Conservation (phyloP, 2,113 vertebrate species). For the Otolemur garnettii region DNA sequence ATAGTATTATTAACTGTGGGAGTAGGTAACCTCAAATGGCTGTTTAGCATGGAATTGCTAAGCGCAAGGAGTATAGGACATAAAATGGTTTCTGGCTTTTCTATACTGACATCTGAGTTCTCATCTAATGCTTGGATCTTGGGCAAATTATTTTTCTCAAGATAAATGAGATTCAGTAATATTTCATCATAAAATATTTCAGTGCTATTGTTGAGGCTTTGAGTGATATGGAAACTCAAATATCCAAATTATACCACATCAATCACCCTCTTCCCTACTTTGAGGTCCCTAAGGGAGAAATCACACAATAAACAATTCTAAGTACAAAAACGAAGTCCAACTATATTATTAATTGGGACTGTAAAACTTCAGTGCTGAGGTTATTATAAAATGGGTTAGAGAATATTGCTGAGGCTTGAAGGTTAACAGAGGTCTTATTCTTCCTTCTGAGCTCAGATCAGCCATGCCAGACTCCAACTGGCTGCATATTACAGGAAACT, state of each 20-base stretch:
- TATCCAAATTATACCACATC: neutral
- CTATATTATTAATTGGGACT: neutral
- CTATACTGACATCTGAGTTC: neutral
- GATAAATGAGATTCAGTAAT: neutral
- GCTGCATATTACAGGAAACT: neutral
- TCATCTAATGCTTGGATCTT: neutral
- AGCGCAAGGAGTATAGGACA: neutral
- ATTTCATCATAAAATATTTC: slow-evolving; percentile 32
- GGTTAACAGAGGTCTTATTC: neutral
- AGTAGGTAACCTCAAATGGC: neutral
- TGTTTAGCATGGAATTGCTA: neutral
- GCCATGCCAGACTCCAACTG: neutral
- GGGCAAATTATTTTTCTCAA: neutral
- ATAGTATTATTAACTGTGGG: neutral
- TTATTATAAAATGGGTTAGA: neutral
- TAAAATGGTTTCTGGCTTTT: neutral
- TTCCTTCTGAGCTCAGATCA: neutral
- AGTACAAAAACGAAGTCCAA: slow-evolving; percentile 1
- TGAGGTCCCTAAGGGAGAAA: neutral
- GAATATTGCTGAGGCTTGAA: neutral
- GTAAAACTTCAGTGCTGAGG: neutral
- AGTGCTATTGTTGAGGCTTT: neutral
- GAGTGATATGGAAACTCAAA: neutral
- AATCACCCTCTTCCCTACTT: neutral
- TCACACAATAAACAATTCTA: neutral